phyloP scores from a whole-genome alignment of 2,888 invertebrate species.

The Atethmia centrago region DNA sequence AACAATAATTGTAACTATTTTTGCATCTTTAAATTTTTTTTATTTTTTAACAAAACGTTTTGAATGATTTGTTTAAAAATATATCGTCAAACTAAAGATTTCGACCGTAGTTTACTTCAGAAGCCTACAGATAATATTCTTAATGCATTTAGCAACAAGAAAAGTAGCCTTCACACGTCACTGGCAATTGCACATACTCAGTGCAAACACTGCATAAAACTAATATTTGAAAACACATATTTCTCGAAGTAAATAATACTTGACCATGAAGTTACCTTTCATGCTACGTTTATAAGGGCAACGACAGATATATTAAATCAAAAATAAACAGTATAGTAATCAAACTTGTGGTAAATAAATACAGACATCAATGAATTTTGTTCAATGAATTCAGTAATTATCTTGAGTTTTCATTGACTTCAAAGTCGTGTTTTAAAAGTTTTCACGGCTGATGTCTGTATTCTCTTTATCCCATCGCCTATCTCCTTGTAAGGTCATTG shows the following conservation, averaged over 20 bases:
- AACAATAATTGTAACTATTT: background rate
- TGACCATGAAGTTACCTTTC: conserved; percentile 46
- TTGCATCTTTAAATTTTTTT: background rate
- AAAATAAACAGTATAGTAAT: conserved; percentile 28
- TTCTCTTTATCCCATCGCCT: background rate
- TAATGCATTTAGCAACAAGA: conserved; percentile 23
- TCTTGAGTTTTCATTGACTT: conserved; percentile 12
- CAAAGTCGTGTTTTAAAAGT: background rate
- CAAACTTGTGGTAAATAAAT: conserved; percentile 18
- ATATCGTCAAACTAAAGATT: no score
- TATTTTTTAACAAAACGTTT: background rate
- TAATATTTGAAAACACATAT: conserved; percentile 48
- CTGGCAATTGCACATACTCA: conserved; percentile 23
- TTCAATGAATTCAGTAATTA: conserved; percentile 7
- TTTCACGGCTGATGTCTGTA: background rate
- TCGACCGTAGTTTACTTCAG: no score
- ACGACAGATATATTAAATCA: conserved; percentile 21
- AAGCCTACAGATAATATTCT: conserved; percentile 6
- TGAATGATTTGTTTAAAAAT: background rate
- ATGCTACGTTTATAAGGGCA: conserved; percentile 29
- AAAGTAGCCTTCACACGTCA: conserved; percentile 27
- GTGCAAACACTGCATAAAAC: conserved; percentile 20
- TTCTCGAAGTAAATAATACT: conserved; percentile 26
- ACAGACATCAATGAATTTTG: conserved; percentile 8
- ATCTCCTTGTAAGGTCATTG: background rate